These are phyloP conservation scores for Bungarus multicinctus DNA, from an alignment of 2,113 vertebrate species.

Conservation along the genomic window DNA sequence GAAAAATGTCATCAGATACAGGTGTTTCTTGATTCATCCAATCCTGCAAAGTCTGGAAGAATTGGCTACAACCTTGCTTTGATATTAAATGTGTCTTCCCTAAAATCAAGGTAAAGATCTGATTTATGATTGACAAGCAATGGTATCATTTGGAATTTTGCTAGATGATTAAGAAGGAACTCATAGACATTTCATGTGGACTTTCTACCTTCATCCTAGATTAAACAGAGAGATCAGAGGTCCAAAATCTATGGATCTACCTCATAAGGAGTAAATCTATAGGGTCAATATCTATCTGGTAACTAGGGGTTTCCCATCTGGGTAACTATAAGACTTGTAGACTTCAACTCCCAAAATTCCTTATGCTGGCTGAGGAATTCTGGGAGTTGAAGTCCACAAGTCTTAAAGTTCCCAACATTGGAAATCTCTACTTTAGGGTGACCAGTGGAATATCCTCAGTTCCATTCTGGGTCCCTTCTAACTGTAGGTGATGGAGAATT, in stretches of 20 bases:
- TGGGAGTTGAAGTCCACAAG: neutral
- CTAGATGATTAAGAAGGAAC: too few species aligned
- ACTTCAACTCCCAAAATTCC: neutral
- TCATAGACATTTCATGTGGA: neutral
- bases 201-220: neutral
- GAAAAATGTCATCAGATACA: slow-evolving; percentile 16
- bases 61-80: neutral
- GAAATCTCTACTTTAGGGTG: neutral
- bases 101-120: neutral
- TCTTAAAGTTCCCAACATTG: neutral
- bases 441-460: neutral
- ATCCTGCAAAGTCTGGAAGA: neutral
- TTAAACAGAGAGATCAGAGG: neutral
- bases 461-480: neutral
- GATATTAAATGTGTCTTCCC: neutral
- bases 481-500: neutral
- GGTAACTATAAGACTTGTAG: neutral
- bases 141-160: neutral
- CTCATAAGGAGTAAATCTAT: neutral
- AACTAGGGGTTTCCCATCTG: neutral
- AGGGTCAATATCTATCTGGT: neutral
- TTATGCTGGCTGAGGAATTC: neutral
- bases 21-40: slow-evolving; percentile 12
- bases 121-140: neutral
- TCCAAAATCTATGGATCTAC: neutral